phyloP scores from a whole-genome alignment of 37 sponge, comb jelly and placozoan genomes.

The Aphrocallistes beatrix region DNA sequence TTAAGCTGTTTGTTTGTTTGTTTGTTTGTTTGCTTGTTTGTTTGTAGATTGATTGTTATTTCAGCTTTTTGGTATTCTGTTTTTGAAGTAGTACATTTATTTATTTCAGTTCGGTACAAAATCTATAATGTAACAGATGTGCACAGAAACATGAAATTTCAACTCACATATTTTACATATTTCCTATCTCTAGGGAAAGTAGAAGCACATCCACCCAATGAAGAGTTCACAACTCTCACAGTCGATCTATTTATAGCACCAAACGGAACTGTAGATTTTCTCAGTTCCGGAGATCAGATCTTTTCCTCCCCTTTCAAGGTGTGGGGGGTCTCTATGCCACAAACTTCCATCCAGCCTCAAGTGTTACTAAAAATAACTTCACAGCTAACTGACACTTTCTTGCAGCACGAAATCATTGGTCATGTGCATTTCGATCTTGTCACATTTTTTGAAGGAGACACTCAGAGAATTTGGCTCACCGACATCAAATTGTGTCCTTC shows the following conservation, averaged over 20 bases:
- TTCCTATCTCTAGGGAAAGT: slow-evolving; percentile 52
- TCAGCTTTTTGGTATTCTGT: too few relatives aligned
- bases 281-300: slow-evolving; percentile 73
- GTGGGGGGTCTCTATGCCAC: slow-evolving; percentile 87
- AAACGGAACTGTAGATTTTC: slow-evolving; percentile 37
- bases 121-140: too few relatives aligned
- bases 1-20: not conserved
- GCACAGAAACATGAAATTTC: too few relatives aligned
- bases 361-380: slow-evolving; percentile 22
- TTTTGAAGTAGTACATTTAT: too few relatives aligned
- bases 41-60: too few relatives aligned
- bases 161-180: too few relatives aligned
- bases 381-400: slow-evolving; percentile 33
- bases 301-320: slow-evolving; percentile 42
- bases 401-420: slow-evolving; percentile 62
- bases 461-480: not conserved
- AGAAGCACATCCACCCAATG: slow-evolving; percentile 74
- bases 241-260: slow-evolving; percentile 75
- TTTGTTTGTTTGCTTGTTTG: slow-evolving; percentile 17
- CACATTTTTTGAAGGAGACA: slow-evolving; percentile 57
- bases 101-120: too few relatives aligned
- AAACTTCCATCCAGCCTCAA: slow-evolving; percentile 54
- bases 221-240: slow-evolving; percentile 72
- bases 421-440: slow-evolving; percentile 70
- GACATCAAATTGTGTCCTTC: slow-evolving; percentile 6